Evolutionary conservation across 2,888 invertebrate genomes (phyloP).

Genomic region (Patella caerulea): DNA sequence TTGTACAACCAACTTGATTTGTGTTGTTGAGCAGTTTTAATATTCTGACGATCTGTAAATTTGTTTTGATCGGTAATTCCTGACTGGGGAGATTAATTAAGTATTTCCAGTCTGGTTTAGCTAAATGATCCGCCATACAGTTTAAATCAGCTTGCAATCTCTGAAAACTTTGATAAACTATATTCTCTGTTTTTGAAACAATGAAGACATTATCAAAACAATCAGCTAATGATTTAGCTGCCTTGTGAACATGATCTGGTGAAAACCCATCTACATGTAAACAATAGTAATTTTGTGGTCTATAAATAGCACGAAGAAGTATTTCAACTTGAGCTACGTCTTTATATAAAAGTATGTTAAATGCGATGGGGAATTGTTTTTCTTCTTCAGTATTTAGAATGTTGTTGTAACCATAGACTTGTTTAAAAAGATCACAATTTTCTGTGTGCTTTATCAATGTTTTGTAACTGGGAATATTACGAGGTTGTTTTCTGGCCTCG

Average conservation of each 20-base stretch:
- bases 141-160: constrained; percentile 68
- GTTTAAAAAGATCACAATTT: constrained; percentile 52
- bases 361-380: constrained; percentile 62
- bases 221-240: constrained; percentile 46
- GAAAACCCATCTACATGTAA: constrained; percentile 67
- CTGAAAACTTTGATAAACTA: constrained; percentile 66
- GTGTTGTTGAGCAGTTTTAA: constrained; percentile 67
- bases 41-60: constrained; percentile 67
- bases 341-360: constrained; percentile 61
- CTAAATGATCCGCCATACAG: constrained; percentile 66
- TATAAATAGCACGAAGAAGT: constrained; percentile 62
- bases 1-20: constrained; percentile 63
- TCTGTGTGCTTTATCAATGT: constrained; percentile 15
- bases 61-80: constrained; percentile 68
- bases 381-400: constrained; percentile 42
- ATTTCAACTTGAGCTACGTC: constrained; percentile 60
- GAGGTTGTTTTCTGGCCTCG: too few species aligned
- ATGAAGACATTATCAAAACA: constrained; percentile 69
- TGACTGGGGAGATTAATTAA: constrained; percentile 69
- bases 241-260: constrained; percentile 39
- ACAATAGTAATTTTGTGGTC: constrained; percentile 67
- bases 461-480: not conserved
- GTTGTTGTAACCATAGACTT: constrained; percentile 40
- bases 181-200: constrained; percentile 59
- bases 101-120: constrained; percentile 61